Percentiles rank a stretch among this genome's conserved stretches.
Evolutionary conservation across 2,888 invertebrate species (phyloP).

Genomic region (Megaustenia siamemsis): DNA sequence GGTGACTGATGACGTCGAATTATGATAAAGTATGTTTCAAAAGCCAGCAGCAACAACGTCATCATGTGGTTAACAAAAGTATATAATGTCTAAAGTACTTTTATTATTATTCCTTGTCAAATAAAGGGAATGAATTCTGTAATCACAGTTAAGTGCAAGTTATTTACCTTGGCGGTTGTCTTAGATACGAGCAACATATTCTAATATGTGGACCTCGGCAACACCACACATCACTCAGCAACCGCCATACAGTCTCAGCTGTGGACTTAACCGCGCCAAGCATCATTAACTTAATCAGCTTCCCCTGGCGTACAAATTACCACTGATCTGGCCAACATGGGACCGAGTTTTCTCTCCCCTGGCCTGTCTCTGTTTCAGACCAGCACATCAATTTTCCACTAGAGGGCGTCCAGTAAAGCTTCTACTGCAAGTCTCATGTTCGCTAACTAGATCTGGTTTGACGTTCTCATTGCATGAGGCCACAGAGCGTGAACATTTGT

Average conservation of each 20-base stretch:
- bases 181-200: background rate
- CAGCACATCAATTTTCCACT: conserved; percentile 13
- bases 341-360: conserved; percentile 15
- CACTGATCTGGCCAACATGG: background rate
- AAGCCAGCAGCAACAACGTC: no score
- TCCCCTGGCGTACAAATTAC: conserved; percentile 27
- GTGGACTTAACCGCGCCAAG: background rate
- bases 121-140: background rate
- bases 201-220: background rate
- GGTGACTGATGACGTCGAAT: no score
- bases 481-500: conserved; percentile 24
- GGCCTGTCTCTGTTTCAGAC: conserved; percentile 19
- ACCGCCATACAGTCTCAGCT: background rate
- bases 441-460: conserved; percentile 32
- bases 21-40: no score
- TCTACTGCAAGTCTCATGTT: conserved; percentile 25
- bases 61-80: no score
- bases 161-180: background rate
- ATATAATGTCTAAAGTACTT: no score
- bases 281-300: conserved; percentile 32
- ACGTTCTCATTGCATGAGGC: conserved; percentile 38
- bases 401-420: background rate
- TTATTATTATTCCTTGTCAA: background rate
- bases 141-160: background rate
- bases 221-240: background rate